phyloP scores from a whole-genome alignment of 2,888 invertebrate genomes.

The Caenorhabditis uteleia region DNA sequence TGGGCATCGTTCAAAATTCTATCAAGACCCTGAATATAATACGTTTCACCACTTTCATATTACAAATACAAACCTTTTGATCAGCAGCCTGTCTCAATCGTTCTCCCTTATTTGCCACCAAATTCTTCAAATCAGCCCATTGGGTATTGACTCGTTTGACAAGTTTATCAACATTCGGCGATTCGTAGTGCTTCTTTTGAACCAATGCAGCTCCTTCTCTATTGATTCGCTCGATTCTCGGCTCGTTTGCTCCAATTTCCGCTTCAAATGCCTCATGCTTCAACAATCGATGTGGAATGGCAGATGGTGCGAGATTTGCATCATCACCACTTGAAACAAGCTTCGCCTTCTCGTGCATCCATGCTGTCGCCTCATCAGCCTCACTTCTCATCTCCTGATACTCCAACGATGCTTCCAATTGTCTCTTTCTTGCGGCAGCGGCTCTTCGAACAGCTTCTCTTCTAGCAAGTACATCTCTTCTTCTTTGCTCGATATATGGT shows the following conservation, averaged over 20 bases:
- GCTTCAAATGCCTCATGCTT: conserved; percentile 74
- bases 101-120: conserved; percentile 74
- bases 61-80: too few relatives aligned
- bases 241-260: conserved; percentile 72
- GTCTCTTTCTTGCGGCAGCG: conserved; percentile 79
- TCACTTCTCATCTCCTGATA: conserved; percentile 92
- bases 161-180: conserved; percentile 78
- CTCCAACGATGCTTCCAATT: conserved; percentile 83
- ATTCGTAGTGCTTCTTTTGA: conserved; percentile 78
- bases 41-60: neutral
- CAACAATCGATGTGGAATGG: conserved; percentile 71
- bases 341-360: conserved; percentile 89
- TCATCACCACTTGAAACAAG: conserved; percentile 72
- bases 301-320: conserved; percentile 73
- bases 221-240: conserved; percentile 71
- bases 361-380: conserved; percentile 81
- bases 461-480: conserved; percentile 77
- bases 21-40: conserved; percentile 70
- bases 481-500: conserved; percentile 69
- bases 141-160: conserved; percentile 79
- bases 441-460: conserved; percentile 73
- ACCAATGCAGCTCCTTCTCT: conserved; percentile 77
- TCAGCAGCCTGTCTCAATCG: conserved; percentile 58
- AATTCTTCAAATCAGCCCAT: conserved; percentile 80
- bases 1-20: conserved; percentile 87